Percentiles rank a stretch among this genome's conserved stretches.
Evolutionary conservation across 30 jellyfish, hydroid and myxozoan genomes (phyloP).

Genomic region (Pelagia noctiluca): DNA sequence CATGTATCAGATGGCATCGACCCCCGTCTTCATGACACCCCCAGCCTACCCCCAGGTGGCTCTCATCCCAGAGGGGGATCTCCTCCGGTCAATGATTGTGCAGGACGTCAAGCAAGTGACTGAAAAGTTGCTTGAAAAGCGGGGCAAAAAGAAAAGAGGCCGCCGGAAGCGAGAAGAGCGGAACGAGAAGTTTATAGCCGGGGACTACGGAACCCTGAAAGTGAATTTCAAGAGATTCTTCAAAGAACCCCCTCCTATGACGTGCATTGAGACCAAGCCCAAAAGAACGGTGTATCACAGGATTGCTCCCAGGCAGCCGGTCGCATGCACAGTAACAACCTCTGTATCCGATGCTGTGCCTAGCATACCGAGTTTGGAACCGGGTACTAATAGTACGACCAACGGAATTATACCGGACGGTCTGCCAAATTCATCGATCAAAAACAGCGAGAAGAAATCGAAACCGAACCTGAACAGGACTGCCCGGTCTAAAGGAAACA

Average conservation of each 20-base stretch:
- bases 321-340: neutral
- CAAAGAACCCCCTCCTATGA: conserved; percentile 56
- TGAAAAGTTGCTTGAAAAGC: conserved; percentile 46
- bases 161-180: conserved; percentile 42
- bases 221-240: conserved; percentile 58
- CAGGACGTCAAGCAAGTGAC: conserved; percentile 81
- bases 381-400: too few relatives aligned
- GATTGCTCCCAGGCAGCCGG: conserved; percentile 46
- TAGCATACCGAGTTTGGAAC: neutral
- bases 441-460: conserved; percentile 32
- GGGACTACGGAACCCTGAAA: conserved; percentile 69
- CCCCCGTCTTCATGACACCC: conserved; percentile 71
- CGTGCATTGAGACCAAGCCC: conserved; percentile 52
- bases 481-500: too few relatives aligned
- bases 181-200: conserved; percentile 65
- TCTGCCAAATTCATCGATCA: conserved; percentile 28
- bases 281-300: conserved; percentile 73
- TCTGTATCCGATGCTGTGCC: neutral
- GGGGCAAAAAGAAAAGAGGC: conserved; percentile 49
- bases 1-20: conserved; percentile 61
- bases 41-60: conserved; percentile 66
- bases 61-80: conserved; percentile 61
- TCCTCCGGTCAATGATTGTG: conserved; percentile 76
- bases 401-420: conserved; percentile 18
- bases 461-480: conserved; percentile 32